Evolutionary conservation across 2,888 invertebrate species (phyloP).

Genomic region (Dasypogon diadema): DNA sequence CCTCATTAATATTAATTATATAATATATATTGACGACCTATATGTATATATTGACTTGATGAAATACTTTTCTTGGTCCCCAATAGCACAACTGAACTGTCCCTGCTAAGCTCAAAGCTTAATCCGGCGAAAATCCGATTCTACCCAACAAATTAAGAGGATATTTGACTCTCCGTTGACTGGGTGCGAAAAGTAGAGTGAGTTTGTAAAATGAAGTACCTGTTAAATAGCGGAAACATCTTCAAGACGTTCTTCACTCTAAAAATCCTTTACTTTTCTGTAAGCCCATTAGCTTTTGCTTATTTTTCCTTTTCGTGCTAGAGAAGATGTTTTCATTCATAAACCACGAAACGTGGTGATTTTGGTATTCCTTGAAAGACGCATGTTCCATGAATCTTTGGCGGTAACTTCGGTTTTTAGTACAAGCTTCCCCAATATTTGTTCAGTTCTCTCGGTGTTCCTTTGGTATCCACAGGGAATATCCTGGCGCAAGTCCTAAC

Average conservation of each 20-base stretch:
- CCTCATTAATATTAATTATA: too few relatives aligned
- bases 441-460: conserved; percentile 17
- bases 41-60: too few relatives aligned
- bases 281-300: conserved; percentile 25
- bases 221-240: neutral
- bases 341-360: conserved; percentile 29
- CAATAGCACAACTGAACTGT: too few relatives aligned
- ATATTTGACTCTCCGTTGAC: neutral
- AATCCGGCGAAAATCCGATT: too few relatives aligned
- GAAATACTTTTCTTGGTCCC: too few relatives aligned
- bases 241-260: neutral
- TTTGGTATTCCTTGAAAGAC: neutral
- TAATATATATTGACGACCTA: too few relatives aligned
- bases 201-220: conserved; percentile 1
- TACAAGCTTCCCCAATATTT: conserved; percentile 32
- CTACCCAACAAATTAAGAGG: too few relatives aligned
- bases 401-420: conserved; percentile 18
- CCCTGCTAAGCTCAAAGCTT: too few relatives aligned
- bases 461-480: conserved; percentile 1
- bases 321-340: conserved; percentile 22
- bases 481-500: conserved; percentile 15
- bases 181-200: conserved; percentile 5
- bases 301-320: neutral
- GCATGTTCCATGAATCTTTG: neutral
- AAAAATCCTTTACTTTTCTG: conserved; percentile 12